phyloP scores from a whole-genome alignment of 1,140 invertebrate genomes.

The Scaptomyza hsui region DNA sequence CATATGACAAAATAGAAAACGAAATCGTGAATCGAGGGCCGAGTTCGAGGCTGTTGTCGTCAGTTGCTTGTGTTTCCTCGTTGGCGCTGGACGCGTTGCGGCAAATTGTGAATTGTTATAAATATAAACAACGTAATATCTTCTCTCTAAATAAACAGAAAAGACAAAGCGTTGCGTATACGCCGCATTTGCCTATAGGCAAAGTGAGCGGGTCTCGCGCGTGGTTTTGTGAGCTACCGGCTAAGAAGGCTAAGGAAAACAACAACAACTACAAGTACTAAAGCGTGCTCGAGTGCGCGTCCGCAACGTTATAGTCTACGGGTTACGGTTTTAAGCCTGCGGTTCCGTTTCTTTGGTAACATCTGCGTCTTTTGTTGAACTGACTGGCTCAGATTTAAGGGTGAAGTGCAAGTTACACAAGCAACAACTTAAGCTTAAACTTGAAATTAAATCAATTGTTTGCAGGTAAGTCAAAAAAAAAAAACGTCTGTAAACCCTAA shows the following conservation, averaged over 20 bases:
- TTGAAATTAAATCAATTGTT: constrained; percentile 68
- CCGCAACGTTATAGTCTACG: constrained; percentile 49
- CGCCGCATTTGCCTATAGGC: constrained; percentile 16
- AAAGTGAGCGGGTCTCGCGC: constrained; percentile 28
- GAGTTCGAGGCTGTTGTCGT: constrained; percentile 40
- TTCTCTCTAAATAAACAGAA: constrained; percentile 36
- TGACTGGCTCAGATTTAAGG: constrained; percentile 26
- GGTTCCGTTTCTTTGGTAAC: constrained; percentile 36
- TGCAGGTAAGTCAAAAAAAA: constrained; percentile 38
- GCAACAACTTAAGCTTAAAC: constrained; percentile 41
- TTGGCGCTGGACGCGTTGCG: constrained; percentile 68
- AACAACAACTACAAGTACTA: constrained; percentile 56
- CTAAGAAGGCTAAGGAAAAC: constrained; percentile 17
- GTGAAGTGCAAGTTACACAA: constrained; percentile 64
- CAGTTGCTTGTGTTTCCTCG: constrained; percentile 77
- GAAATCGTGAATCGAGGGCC: constrained; percentile 20
- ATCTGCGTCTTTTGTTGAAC: constrained; percentile 49
- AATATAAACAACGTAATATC: constrained; percentile 27
- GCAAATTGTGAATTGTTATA: constrained; percentile 32
- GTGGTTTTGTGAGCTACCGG: constrained; percentile 29
- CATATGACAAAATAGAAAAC: constrained; percentile 33
- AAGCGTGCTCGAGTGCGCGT: constrained; percentile 67
- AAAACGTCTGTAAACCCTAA: constrained; percentile 7
- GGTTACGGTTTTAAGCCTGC: constrained; percentile 1
- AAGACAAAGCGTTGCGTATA: constrained; percentile 28